These are phyloP conservation scores for Alviniconcha strummeri DNA, from an alignment of 2,888 invertebrate genomes.

Conservation along the genomic window DNA sequence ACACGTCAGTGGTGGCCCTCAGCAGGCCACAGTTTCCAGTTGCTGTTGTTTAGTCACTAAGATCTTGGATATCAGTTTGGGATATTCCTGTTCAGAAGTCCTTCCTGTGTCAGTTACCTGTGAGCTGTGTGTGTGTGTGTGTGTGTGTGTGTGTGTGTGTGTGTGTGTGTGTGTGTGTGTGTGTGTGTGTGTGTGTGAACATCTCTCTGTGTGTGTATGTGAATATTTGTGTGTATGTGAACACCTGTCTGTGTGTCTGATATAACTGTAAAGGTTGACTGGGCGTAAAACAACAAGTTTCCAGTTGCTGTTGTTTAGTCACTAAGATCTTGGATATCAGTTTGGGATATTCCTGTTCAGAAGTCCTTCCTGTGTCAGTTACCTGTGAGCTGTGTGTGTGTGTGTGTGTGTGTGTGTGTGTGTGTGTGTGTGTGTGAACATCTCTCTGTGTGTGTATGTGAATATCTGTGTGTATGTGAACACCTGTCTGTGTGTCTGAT, in stretches of 20 bases:
- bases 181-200: neutral
- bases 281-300: no score
- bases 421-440: neutral
- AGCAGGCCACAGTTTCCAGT: no score
- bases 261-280: no score
- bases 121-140: neutral
- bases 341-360: no score
- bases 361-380: no score
- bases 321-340: no score
- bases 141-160: neutral
- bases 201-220: neutral
- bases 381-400: neutral
- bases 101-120: neutral
- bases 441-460: neutral
- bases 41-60: no score
- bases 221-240: neutral
- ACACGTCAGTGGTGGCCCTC: no score
- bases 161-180: neutral
- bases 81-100: no score
- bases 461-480: neutral
- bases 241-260: neutral
- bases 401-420: neutral
- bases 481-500: neutral
- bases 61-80: no score
- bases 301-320: no score